These are phyloP conservation scores for Solenodon paradoxus DNA, from an alignment of 2,113 vertebrate genomes.

Conservation along the genomic window DNA sequence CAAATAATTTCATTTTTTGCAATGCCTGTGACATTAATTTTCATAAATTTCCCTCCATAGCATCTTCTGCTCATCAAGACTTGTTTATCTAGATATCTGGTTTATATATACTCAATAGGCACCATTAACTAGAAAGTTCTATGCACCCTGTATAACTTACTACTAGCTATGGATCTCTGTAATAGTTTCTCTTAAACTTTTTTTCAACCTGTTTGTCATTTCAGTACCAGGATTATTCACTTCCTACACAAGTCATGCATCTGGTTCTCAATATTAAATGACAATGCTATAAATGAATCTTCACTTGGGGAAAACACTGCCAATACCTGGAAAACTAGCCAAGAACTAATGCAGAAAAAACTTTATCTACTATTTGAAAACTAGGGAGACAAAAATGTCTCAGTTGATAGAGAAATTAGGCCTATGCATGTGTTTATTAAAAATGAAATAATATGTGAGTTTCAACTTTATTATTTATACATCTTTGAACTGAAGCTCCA, in stretches of 20 bases:
- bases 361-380: not conserved
- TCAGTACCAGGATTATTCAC: not conserved
- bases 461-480: not conserved
- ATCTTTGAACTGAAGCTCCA: not conserved
- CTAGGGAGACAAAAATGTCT: not conserved
- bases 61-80: not conserved
- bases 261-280: not conserved
- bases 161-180: not conserved
- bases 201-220: not conserved
- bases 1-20: no score
- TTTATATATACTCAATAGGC: not conserved
- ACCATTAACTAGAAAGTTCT: not conserved
- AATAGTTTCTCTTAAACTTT: not conserved
- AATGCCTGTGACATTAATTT: not conserved
- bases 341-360: not conserved
- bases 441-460: slow-evolving; percentile 3
- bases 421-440: not conserved
- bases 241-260: not conserved
- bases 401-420: not conserved
- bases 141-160: not conserved
- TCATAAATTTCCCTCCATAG: not conserved
- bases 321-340: not conserved
- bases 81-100: not conserved
- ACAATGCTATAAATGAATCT: not conserved
- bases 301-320: not conserved